Base-by-base conservation (phyloP, 2,113 vertebrate species). In the Callithrix jacchus region DNA sequence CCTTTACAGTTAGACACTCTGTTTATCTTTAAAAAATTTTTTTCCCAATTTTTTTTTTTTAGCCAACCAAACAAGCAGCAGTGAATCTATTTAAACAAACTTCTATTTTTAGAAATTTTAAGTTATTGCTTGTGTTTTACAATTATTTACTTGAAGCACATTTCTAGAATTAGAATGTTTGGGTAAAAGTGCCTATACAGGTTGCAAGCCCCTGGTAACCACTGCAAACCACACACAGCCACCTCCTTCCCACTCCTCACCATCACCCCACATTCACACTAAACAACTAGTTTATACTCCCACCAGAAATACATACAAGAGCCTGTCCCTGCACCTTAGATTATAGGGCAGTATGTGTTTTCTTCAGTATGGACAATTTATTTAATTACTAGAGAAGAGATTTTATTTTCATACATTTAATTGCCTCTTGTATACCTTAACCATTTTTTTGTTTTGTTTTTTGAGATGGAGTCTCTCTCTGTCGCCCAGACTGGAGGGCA, bases 121-220 rank as follows among this genome's bases (percentile, higher is more conserved):
- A 68, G 35, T 89, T 45, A 47, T 86, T 82, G 35, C 49, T 80
- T 87, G 32, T 94, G 32, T 81, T 73, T 97, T 94, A 90, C 79
- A 80, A 40, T 79, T 93, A 74, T 25, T 88, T 81, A 93, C 25
- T 81, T 80, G n/a, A 80, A 91, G 47, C 6, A 73, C 49, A 86
- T 77, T 95, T 84, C 52, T 47, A 85, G 35, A 89, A 93, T 40
- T 45, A 95, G 40, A 87, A 52, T 35, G 81, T 76, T 71, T 86
- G 35, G 9, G 1, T 37, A 58, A 35, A 80, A 49, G 40, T 85
- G 5, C 49, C 37, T 49, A 10, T 68, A 89, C 8, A 23, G 27
- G 16, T 64, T 64, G 18, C 25, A 42, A 25, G 42, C 32, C 54
- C 23, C 58, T 5, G 35, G 42, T 42, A 52, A 0, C 2, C 40